A percentile compares a stretch with the other conserved stretches of the same genome.
Conservation (phyloP, 2,888 invertebrate species). For the Oxytorus armatus region DNA sequence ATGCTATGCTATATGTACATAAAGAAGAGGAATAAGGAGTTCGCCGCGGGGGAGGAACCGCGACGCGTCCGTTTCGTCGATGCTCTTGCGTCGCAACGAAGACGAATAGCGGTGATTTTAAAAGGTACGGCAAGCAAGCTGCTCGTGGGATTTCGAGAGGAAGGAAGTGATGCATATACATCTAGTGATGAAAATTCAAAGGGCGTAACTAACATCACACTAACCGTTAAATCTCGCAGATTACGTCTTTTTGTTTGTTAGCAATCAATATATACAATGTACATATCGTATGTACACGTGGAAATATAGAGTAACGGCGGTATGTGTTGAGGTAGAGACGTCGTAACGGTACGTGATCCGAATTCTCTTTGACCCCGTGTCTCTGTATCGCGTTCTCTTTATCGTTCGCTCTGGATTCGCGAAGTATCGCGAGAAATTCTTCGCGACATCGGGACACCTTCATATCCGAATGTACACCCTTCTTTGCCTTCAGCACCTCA, state of each 20-base stretch:
- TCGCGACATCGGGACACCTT: conserved; percentile 5
- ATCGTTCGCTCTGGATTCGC: background rate
- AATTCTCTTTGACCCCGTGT: conserved; percentile 48
- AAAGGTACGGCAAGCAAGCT: conserved; percentile 64
- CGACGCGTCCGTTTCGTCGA: conserved; percentile 68
- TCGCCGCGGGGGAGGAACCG: background rate
- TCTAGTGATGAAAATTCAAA: background rate
- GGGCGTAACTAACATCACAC: background rate
- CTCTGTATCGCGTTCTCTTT: background rate
- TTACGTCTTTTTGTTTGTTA: too few species aligned
- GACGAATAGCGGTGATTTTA: conserved; percentile 74
- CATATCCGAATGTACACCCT: conserved; percentile 13
- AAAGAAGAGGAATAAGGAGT: background rate
- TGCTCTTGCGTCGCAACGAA: conserved; percentile 64
- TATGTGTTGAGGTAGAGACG: conserved; percentile 8
- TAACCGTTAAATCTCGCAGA: background rate
- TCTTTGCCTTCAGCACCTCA: background rate
- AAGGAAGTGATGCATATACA: conserved; percentile 5
- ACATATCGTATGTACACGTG: background rate
- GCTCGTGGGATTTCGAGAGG: background rate
- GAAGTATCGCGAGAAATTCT: conserved; percentile 35
- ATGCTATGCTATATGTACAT: background rate
- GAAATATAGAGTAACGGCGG: conserved; percentile 6
- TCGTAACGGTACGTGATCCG: conserved; percentile 64
- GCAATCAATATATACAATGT: too few species aligned